phyloP scores from a whole-genome alignment of 2,888 invertebrate genomes.

The Liodrosophila aerea region DNA sequence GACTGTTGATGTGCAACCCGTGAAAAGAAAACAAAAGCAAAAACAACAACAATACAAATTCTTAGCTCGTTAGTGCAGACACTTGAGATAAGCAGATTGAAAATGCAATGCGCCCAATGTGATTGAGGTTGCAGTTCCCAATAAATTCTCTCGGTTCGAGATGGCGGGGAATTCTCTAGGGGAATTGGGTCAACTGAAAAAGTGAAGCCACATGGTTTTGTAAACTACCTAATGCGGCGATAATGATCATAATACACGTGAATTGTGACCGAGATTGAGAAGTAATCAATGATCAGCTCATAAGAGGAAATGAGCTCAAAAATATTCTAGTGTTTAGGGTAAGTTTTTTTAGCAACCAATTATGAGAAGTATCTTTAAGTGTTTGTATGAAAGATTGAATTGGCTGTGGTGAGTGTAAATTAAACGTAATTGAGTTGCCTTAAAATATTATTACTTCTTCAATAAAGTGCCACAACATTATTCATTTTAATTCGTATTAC shows the following conservation, averaged over 20 bases:
- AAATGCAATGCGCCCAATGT: slow-evolving; percentile 34
- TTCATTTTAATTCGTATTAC: no score
- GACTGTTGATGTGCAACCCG: slow-evolving; percentile 51
- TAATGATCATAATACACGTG: slow-evolving; percentile 25
- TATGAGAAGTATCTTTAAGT: no score
- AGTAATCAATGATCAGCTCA: slow-evolving; percentile 24
- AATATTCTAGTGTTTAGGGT: no score
- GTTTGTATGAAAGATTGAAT: no score
- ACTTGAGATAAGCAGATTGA: slow-evolving; percentile 62
- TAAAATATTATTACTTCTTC: no score
- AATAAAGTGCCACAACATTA: no score
- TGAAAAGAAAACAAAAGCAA: slow-evolving; percentile 48
- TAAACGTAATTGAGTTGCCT: no score
- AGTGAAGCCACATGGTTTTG: slow-evolving; percentile 19
- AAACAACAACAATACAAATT: no score
- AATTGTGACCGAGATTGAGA: slow-evolving; percentile 33
- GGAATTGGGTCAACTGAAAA: slow-evolving; percentile 44
- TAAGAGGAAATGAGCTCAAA: not conserved
- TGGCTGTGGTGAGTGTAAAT: no score
- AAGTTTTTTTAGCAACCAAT: no score
- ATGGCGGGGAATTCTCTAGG: slow-evolving; percentile 1
- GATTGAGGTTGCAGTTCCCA: slow-evolving; percentile 41
- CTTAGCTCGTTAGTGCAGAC: slow-evolving; percentile 70
- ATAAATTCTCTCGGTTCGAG: slow-evolving; percentile 50
- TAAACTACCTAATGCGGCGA: slow-evolving; percentile 31